phyloP scores from a whole-genome alignment of 92 coral and sea anemone genomes.

The Meandrina meandrites region DNA sequence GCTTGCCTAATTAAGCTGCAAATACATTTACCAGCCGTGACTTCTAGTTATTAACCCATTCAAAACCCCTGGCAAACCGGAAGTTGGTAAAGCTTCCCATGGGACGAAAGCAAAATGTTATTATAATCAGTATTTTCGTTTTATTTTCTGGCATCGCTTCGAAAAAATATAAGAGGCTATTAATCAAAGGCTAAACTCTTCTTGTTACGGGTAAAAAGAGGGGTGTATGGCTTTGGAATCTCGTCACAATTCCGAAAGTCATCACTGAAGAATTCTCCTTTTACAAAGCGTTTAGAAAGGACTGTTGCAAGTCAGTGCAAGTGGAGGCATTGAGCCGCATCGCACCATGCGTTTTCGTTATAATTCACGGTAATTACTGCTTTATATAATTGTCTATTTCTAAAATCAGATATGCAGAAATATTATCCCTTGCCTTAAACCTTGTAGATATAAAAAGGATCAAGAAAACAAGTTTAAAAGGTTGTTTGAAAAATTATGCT shows the following conservation, averaged over 20 bases:
- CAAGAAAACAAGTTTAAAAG: neutral
- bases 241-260: neutral
- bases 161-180: neutral
- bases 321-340: too few species aligned
- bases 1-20: neutral
- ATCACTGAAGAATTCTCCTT: neutral
- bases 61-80: neutral
- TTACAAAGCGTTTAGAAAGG: too few species aligned
- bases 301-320: too few species aligned
- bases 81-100: neutral
- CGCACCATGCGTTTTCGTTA: too few species aligned
- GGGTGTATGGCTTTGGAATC: neutral
- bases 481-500: neutral
- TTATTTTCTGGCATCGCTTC: neutral
- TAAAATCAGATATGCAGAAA: neutral
- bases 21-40: neutral
- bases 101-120: neutral
- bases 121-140: too few species aligned
- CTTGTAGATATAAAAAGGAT: neutral
- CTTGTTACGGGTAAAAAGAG: neutral
- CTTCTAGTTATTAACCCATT: neutral
- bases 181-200: neutral
- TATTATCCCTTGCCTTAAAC: neutral
- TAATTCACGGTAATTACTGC: neutral
- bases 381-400: neutral